These are phyloP conservation scores for Nephrotoma appendiculata DNA, from an alignment of 2,888 invertebrate species.

Conservation along the genomic window DNA sequence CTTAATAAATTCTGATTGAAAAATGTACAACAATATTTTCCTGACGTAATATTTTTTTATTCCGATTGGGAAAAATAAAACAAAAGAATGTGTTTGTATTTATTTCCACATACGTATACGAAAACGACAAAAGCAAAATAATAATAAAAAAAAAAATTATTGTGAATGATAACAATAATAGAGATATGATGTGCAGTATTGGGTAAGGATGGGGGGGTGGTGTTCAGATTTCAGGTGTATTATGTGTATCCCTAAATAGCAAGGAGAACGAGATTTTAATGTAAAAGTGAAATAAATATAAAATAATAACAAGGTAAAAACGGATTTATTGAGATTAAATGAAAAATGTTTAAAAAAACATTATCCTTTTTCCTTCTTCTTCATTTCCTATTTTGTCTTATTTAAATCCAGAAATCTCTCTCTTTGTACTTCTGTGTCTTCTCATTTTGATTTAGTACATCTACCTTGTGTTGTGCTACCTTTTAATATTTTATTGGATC, in stretches of 20 bases:
- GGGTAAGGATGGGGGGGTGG: background rate
- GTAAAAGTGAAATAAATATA: background rate
- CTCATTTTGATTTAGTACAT: background rate
- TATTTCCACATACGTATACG: background rate
- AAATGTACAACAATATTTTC: background rate
- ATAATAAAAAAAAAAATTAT: background rate
- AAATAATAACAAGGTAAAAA: background rate
- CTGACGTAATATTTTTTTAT: background rate
- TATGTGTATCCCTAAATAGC: background rate
- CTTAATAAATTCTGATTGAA: background rate
- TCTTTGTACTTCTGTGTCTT: background rate
- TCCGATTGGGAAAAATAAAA: background rate
- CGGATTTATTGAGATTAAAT: background rate
- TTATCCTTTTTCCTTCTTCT: background rate
- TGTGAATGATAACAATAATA: background rate
- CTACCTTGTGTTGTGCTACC: background rate
- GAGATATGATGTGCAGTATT: background rate
- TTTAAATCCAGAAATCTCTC: background rate
- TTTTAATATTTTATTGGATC: background rate
- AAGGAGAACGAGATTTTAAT: background rate
- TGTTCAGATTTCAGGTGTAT: background rate
- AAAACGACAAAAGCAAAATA: background rate
- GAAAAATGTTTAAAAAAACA: background rate
- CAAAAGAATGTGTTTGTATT: background rate
- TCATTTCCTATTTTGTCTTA: background rate